These are phyloP conservation scores for Zenarchopterus dispar DNA, from an alignment of 2,797 vertebrate species.

Conservation along the genomic window DNA sequence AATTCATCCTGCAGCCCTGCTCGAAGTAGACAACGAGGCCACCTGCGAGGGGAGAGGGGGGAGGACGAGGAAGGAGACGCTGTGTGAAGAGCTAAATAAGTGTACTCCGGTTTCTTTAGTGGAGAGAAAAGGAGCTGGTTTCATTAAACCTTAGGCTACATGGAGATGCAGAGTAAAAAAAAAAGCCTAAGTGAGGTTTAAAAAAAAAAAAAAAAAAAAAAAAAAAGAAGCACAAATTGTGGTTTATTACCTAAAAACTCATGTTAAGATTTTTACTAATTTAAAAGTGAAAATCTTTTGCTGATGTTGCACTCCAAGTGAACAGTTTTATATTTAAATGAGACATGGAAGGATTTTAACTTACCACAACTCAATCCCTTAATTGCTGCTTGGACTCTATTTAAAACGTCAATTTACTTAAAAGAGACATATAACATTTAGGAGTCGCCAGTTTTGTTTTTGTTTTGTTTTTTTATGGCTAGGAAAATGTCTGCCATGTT, in stretches of 20 bases:
- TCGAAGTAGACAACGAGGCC: slow-evolving; percentile 69
- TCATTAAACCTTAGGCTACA: slow-evolving; percentile 65
- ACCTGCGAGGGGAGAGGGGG: slow-evolving; percentile 67
- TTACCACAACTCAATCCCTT: too few relatives aligned
- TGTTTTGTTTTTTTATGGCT: too few relatives aligned
- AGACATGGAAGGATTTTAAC: too few relatives aligned
- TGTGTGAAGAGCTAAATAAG: slow-evolving; percentile 60
- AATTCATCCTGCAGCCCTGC: slow-evolving; percentile 74
- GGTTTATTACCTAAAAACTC: not conserved
- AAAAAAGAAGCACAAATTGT: slow-evolving; percentile 1
- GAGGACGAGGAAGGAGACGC: slow-evolving; percentile 16
- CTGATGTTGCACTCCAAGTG: too few relatives aligned
- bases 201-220: not conserved
- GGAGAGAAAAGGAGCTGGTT: slow-evolving; percentile 63
- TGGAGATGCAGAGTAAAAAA: not conserved
- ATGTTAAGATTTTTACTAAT: too few relatives aligned
- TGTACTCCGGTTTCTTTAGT: slow-evolving; percentile 71
- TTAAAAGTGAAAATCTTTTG: too few relatives aligned
- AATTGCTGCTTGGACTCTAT: too few relatives aligned
- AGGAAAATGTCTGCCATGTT: too few relatives aligned
- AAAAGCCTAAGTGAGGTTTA: not conserved
- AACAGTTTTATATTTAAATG: too few relatives aligned
- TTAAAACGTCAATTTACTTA: too few relatives aligned
- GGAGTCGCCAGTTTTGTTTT: too few relatives aligned
- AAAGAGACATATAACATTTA: too few relatives aligned